Evolutionary conservation across 2,113 vertebrate genomes (phyloP).

Genomic region (Seriola dumerili): DNA sequence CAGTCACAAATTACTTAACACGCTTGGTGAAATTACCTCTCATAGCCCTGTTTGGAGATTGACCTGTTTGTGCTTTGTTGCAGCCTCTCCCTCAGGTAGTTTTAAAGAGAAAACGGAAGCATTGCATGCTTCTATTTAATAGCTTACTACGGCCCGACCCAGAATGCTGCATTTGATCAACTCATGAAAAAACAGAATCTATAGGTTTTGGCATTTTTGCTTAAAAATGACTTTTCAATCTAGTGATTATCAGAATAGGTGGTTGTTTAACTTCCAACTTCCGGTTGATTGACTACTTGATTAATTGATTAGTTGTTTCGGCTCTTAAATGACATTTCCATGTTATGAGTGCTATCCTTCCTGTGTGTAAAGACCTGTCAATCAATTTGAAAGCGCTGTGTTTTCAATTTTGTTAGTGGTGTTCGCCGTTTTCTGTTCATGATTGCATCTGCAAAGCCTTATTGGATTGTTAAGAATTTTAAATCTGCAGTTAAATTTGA

Average conservation of each 20-base stretch:
- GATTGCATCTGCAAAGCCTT: background rate
- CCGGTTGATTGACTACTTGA: background rate
- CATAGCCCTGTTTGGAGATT: conserved; percentile 2
- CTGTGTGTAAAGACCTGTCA: background rate
- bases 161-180: background rate
- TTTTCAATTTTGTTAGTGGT: background rate
- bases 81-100: background rate
- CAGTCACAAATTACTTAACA: conserved; percentile 6
- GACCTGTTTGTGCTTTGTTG: background rate
- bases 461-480: background rate
- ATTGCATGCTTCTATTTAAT: background rate
- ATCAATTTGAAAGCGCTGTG: background rate
- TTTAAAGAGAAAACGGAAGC: background rate
- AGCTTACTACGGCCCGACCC: background rate
- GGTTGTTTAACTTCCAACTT: background rate
- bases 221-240: background rate
- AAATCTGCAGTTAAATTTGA: background rate
- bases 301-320: background rate
- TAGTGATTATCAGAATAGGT: background rate
- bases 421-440: background rate
- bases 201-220: background rate
- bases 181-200: background rate
- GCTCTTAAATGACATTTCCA: background rate
- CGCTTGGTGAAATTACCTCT: conserved; percentile 10
- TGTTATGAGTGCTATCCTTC: background rate